These are phyloP conservation scores for Ooceraea biroi DNA, from an alignment of 1,140 invertebrate species.

Conservation along the genomic window DNA sequence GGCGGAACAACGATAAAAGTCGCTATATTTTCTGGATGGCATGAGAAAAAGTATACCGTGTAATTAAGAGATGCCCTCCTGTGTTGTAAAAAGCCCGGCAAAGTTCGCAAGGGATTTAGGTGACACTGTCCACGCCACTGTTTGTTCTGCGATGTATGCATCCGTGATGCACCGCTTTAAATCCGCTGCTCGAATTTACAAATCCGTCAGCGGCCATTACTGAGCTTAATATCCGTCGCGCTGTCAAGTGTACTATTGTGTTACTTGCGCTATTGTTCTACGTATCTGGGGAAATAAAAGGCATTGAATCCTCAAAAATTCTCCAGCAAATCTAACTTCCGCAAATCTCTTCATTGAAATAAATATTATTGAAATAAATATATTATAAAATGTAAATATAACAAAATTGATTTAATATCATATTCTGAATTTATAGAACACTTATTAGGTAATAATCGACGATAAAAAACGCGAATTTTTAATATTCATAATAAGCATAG, in stretches of 20 bases:
- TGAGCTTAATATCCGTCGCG: slow-evolving; percentile 56
- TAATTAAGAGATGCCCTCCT: slow-evolving; percentile 53
- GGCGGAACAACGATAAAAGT: neutral
- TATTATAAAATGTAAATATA: neutral
- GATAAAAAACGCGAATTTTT: neutral
- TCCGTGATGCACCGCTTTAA: slow-evolving; percentile 46
- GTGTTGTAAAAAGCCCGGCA: slow-evolving; percentile 44
- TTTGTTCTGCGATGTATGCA: slow-evolving; percentile 53
- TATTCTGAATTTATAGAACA: neutral
- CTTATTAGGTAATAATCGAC: neutral
- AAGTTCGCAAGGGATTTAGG: slow-evolving; percentile 42
- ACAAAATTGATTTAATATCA: neutral
- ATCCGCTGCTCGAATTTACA: slow-evolving; percentile 70
- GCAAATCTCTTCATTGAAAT: neutral
- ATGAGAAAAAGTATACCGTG: slow-evolving; percentile 42
- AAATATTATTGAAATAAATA: neutral
- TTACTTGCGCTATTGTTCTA: neutral
- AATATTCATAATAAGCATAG: neutral
- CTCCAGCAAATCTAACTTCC: neutral
- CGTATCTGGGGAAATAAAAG: neutral
- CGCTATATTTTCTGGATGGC: neutral
- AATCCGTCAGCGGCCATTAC: slow-evolving; percentile 64
- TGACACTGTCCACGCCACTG: slow-evolving; percentile 10
- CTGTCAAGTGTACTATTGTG: slow-evolving; percentile 10
- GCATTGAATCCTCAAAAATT: neutral